Base-by-base conservation (phyloP, 2,797 vertebrate species). In the Phalanger gymnotis region DNA sequence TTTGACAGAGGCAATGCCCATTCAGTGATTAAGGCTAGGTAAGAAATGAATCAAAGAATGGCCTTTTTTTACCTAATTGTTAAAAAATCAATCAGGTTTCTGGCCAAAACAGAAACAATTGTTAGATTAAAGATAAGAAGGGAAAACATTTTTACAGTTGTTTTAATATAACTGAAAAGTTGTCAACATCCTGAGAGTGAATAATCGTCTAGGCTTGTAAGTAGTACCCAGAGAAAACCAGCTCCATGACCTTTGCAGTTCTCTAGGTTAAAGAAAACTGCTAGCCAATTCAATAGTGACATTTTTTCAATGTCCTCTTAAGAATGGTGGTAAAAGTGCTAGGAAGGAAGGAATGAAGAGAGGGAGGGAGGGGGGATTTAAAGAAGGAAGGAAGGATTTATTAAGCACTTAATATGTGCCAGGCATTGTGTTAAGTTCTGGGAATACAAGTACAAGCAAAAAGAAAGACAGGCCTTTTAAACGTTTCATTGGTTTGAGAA, bases 381-480 rank as follows among this genome's bases (percentile, higher is more conserved):
- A 73, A 22, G n/a, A 25, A 81, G 66, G n/a, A 81, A 81, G 66
- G n/a, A 81, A 40, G 16, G 14, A 40, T 89, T 95, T 96, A 90
- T 10, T 66, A 51, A 95, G 40, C 91, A 2, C 27, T 90, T 58
- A 56, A 12, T 54, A 30, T 34, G 89, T 73, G 12, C 11, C 73
- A 93, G 2, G 2, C 53, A 56, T 52, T 96, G 30, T 96, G 54
- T 53, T 93, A 96, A 91, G 52, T 47, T 52, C 9, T 96, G 92
- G n/a, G 12, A 90, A 89, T 57, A 53, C 54, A 93, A 94, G 90
- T 34, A 93, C 55, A 10, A n/a, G 13, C 58, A n/a, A 16, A 66
- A 16, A 66, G 31, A 66, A 61, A 34, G 12, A 34, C 58, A 61
- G 31, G 31, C 30, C 58, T 66, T 66, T 66, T 34, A 66, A 66